phyloP scores from a whole-genome alignment of 1,140 invertebrate species.

The Zelostemma sp. region DNA sequence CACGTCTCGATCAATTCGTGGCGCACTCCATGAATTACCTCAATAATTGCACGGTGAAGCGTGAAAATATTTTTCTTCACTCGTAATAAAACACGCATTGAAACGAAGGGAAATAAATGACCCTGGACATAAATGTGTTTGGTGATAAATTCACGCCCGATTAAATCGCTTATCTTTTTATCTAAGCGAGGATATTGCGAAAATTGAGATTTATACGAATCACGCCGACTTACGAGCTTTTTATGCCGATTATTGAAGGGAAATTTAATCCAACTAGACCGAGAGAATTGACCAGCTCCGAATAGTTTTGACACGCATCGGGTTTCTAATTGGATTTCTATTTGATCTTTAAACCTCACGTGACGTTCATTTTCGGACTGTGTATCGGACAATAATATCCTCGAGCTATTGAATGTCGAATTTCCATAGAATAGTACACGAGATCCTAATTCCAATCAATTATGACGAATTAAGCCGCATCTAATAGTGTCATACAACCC shows the following conservation, averaged over 20 bases:
- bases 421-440: slow-evolving; percentile 32
- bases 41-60: slow-evolving; percentile 34
- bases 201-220: neutral
- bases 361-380: slow-evolving; percentile 12
- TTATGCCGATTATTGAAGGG: slow-evolving; percentile 11
- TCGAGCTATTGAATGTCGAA: slow-evolving; percentile 22
- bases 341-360: slow-evolving; percentile 1
- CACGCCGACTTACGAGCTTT: slow-evolving; percentile 3
- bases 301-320: slow-evolving; percentile 5
- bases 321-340: slow-evolving; percentile 2
- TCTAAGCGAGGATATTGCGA: neutral
- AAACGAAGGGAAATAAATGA: slow-evolving; percentile 14
- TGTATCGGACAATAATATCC: slow-evolving; percentile 16
- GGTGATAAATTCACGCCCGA: slow-evolving; percentile 4
- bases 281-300: neutral
- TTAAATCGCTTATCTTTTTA: slow-evolving; percentile 23
- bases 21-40: slow-evolving; percentile 29
- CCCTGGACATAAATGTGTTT: slow-evolving; percentile 16
- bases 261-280: slow-evolving; percentile 5
- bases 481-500: too few species aligned
- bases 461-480: too few species aligned
- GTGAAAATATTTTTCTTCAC: slow-evolving; percentile 38
- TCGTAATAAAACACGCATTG: slow-evolving; percentile 30
- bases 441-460: too few species aligned
- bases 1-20: slow-evolving; percentile 35